A percentile compares a stretch with the other conserved stretches of the same genome.
Conservation (phyloP, 2,113 vertebrate species). For the Triplophysa rosa region DNA sequence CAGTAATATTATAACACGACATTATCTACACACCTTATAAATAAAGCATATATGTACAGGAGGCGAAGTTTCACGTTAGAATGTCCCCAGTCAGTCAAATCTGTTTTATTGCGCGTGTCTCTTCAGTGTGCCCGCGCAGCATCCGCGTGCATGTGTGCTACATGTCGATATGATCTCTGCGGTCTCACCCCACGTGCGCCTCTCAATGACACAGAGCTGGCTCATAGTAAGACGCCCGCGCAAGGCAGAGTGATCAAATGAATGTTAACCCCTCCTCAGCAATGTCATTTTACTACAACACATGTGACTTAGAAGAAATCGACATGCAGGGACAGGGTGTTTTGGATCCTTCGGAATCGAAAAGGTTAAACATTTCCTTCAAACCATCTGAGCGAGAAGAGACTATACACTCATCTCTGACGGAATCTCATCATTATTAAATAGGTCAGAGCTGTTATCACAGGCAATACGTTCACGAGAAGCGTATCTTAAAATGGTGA, state of each 20-base stretch:
- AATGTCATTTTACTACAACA: constrained; percentile 44
- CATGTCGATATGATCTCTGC: neutral
- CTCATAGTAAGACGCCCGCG: constrained; percentile 38
- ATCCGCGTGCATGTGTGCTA: neutral
- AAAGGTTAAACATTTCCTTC: constrained; percentile 26
- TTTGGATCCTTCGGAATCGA: neutral
- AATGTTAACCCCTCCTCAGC: constrained; percentile 50
- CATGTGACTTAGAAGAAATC: constrained; percentile 68
- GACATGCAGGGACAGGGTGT: constrained; percentile 33
- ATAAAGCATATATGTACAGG: too few relatives aligned
- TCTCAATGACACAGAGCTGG: constrained; percentile 41
- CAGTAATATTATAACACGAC: too few relatives aligned
- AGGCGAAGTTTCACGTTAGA: too few relatives aligned
- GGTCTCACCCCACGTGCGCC: neutral
- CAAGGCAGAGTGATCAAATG: constrained; percentile 36
- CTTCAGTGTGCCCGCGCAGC: neutral
- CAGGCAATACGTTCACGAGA: neutral
- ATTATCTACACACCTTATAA: too few relatives aligned
- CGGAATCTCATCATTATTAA: neutral
- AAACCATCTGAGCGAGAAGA: neutral
- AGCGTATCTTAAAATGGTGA: neutral
- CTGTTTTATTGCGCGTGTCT: too few relatives aligned
- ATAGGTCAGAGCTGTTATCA: neutral
- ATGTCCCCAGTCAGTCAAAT: too few relatives aligned
- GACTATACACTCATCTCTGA: constrained; percentile 14